Percentiles rank a stretch among this genome's conserved stretches.
Conservation (phyloP, 2,797 vertebrate genomes). For the Phylloscopus collybita region DNA sequence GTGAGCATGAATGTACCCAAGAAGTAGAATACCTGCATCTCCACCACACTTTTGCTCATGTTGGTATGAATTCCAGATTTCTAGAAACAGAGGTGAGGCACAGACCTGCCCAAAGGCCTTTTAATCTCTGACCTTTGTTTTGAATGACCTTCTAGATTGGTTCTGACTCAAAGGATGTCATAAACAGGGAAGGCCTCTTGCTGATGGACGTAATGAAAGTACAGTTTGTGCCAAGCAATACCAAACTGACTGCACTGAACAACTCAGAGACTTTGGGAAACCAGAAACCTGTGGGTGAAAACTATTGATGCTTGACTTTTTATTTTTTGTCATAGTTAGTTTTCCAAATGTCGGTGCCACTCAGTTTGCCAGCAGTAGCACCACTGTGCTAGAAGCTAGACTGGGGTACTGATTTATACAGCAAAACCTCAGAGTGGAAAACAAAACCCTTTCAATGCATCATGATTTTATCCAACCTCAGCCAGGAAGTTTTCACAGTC, state of each 20-base stretch:
- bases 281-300: not conserved
- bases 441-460: not conserved
- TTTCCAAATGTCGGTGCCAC: not conserved
- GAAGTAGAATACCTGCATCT: not conserved
- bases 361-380: not conserved
- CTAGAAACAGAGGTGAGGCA: not conserved
- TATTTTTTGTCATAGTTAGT: not conserved
- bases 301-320: not conserved
- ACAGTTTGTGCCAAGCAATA: not conserved
- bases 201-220: not conserved
- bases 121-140: not conserved
- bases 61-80: not conserved
- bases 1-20: rapidly evolving
- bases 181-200: not conserved
- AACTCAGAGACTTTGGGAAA: not conserved
- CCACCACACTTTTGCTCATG: not conserved
- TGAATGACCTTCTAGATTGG: not conserved
- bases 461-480: not conserved
- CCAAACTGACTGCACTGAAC: not conserved
- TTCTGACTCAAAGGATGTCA: not conserved
- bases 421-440: not conserved
- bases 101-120: not conserved
- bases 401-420: not conserved
- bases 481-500: not conserved
- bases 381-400: not conserved